Percentiles rank a stretch among this genome's conserved stretches.
These are phyloP conservation scores for Sarcophaga caerulescens DNA, from an alignment of 2,888 invertebrate species.

Conservation along the genomic window DNA sequence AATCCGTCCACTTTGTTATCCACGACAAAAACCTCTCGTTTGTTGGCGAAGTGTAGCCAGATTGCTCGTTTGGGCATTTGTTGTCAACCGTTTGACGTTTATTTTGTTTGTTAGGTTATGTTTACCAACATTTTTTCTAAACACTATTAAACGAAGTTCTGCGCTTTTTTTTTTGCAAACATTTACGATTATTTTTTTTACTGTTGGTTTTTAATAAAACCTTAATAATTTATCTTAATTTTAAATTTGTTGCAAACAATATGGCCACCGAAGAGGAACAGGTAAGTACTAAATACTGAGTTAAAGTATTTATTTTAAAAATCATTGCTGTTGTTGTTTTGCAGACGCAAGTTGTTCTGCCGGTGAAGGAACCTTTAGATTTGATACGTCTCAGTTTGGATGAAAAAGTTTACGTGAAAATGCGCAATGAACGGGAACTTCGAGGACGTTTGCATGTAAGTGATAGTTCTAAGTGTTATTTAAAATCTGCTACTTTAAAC, in stretches of 20 bases:
- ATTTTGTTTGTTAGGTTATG: constrained; percentile 27
- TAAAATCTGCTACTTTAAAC: too few species aligned
- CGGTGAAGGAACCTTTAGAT: constrained; percentile 98
- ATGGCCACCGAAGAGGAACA: constrained; percentile 80
- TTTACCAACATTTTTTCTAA: constrained; percentile 1
- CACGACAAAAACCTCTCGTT: too few species aligned
- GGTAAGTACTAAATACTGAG: constrained; percentile 70
- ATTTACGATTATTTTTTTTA: constrained; percentile 4
- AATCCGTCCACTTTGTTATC: too few species aligned
- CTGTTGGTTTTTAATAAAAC: constrained; percentile 16
- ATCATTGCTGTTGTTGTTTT: constrained; percentile 14
- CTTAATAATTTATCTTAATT: constrained; percentile 62
- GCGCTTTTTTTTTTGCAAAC: constrained; percentile 40
- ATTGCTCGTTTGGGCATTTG: not conserved
- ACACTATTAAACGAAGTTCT: not conserved
- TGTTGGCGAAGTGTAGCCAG: constrained; percentile 13
- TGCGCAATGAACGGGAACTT: constrained; percentile 99
- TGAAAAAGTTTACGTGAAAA: constrained; percentile 99
- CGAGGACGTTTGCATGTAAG: constrained; percentile 95
- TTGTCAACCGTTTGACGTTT: constrained; percentile 46
- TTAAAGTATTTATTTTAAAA: not conserved
- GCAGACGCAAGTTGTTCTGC: constrained; percentile 83
- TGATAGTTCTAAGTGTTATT: not conserved
- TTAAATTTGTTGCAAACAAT: constrained; percentile 51
- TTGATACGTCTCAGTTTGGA: constrained; percentile 97